Evolutionary conservation across 2,888 invertebrate genomes (phyloP), one percentile per base, ranked within the genome.

Genomic region (Anaspis maculata): DNA sequence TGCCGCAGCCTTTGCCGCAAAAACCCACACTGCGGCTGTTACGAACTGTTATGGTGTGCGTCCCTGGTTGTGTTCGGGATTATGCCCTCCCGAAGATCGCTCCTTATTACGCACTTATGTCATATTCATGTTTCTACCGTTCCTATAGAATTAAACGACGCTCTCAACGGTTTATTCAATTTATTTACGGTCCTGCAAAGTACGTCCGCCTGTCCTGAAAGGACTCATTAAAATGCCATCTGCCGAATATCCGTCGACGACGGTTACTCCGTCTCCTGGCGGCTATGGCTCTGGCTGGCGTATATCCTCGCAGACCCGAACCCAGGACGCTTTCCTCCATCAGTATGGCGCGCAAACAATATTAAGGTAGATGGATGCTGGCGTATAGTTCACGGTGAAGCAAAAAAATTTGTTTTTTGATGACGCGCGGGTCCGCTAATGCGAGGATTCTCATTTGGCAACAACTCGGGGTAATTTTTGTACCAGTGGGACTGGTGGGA

Each of bases 1-100:
- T 61, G 56, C 58, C 56, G 54, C 61, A 60, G 54, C 55, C 49
- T 51, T 43, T 46, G 46, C 54, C 56, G 46, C 56, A 57, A 59
- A 59, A 57, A 56, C 53, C 50, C 39, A 34, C n/a, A 49, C 39
- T 49, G 46, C 49, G 51, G 52, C 48, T 49, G 48, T 44, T 45
- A 37, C 42, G 39, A 47, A 55, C 49, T 50, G 51, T 53, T 57
- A 52, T 53, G 35, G 12, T 25, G 45, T 49, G 34, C 27, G 38
- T 46, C 41, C 39, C 46, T 35, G 41, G 41, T 39, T 41, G 29
- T 37, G 37, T 36, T 38, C 42, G 28, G 42, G 43, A 43, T 48
- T 44, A 43, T 40, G 39, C 42, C 37, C n/a, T n/a, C 40, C 34
- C 37, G 33, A 31, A 39, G 38, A 41, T 37, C 42, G 41, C 44